Evolutionary conservation across 2,888 invertebrate genomes (phyloP).

Genomic region (Oscheius sp.): DNA sequence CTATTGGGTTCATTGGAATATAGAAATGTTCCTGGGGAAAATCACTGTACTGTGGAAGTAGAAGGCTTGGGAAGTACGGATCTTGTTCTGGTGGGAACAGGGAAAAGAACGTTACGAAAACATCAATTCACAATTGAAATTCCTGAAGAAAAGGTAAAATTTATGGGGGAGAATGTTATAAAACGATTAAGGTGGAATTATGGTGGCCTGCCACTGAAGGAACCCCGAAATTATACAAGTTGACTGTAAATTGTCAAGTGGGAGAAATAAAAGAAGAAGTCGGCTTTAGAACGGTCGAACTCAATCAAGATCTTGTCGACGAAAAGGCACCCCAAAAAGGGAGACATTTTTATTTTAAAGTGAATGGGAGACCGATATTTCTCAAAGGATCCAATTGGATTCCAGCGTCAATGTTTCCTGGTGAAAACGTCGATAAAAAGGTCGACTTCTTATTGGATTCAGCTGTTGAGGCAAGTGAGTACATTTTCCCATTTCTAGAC

Average conservation of each 20-base stretch:
- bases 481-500: not conserved
- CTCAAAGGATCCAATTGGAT: conserved; percentile 79
- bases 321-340: conserved; percentile 74
- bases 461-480: conserved; percentile 44
- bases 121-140: conserved; percentile 16
- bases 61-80: not conserved
- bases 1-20: not conserved
- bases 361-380: conserved; percentile 89
- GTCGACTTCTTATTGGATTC: conserved; percentile 58
- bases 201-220: conserved; percentile 99
- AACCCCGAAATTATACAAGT: conserved; percentile 82
- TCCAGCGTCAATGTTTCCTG: conserved; percentile 65
- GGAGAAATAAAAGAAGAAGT: conserved; percentile 75
- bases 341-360: conserved; percentile 84
- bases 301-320: conserved; percentile 77
- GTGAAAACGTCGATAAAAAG: conserved; percentile 41
- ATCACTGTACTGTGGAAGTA: not conserved
- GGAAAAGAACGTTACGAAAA: not conserved
- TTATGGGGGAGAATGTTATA: not conserved
- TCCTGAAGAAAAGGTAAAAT: conserved; percentile 7
- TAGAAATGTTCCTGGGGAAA: not conserved
- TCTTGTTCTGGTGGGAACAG: not conserved
- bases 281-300: conserved; percentile 87
- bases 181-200: conserved; percentile 74
- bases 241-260: conserved; percentile 36